phyloP scores from a whole-genome alignment of 2,888 invertebrate species.

The Leptinotarsa juncta region DNA sequence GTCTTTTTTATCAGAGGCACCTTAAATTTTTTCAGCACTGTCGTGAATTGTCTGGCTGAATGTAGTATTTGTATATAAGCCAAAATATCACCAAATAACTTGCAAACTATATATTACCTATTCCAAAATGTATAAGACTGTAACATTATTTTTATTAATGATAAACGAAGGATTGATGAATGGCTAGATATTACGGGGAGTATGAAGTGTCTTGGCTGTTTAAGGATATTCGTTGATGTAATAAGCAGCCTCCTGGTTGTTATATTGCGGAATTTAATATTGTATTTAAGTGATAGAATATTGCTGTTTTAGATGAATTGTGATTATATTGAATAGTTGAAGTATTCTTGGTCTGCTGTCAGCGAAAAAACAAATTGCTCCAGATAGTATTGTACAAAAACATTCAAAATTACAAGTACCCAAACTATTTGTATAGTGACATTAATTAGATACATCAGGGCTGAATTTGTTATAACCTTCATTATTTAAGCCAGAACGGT shows the following conservation, averaged over 20 bases:
- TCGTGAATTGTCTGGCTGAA: neutral
- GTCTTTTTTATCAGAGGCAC: neutral
- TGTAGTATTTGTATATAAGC: constrained; percentile 8
- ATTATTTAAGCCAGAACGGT: neutral
- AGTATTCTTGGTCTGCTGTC: constrained; percentile 6
- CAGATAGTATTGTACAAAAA: neutral
- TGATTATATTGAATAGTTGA: neutral
- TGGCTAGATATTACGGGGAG: constrained; percentile 6
- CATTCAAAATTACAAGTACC: neutral
- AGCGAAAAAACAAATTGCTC: too few species aligned
- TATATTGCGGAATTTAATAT: neutral
- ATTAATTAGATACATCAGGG: neutral
- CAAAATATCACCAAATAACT: constrained; percentile 4
- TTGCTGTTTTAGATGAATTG: constrained; percentile 12
- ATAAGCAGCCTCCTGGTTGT: neutral
- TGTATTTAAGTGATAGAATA: constrained; percentile 6
- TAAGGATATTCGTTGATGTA: neutral
- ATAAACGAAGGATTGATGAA: constrained; percentile 16
- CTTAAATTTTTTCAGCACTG: neutral
- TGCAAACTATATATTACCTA: constrained; percentile 16
- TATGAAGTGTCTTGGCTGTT: constrained; percentile 1
- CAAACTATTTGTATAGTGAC: too few species aligned
- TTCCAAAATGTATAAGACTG: constrained; percentile 29
- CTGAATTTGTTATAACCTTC: too few species aligned
- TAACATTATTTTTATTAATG: constrained; percentile 4